Evolutionary conservation across 2,888 invertebrate genomes (phyloP).

Genomic region (Drosophila mimica): DNA sequence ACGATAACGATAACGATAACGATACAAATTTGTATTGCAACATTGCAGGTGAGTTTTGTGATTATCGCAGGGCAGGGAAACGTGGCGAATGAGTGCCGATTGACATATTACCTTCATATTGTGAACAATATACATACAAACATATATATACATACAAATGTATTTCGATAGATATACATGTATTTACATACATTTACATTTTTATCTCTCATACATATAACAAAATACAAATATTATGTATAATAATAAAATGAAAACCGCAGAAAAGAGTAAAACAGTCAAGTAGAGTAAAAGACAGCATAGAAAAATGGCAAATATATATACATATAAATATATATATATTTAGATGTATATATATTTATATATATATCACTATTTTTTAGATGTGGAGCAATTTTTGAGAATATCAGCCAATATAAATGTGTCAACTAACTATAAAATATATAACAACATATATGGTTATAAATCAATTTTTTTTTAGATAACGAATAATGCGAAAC

Average conservation of each 20-base stretch:
- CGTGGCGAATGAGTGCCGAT: slow-evolving; percentile 29
- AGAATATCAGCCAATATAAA: slow-evolving; percentile 22
- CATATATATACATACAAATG: slow-evolving; percentile 24
- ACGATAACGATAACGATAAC: slow-evolving; percentile 29
- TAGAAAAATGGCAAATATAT: slow-evolving; percentile 1
- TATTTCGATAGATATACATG: slow-evolving; percentile 35
- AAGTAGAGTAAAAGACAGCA: not conserved
- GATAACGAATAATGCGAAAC: not conserved
- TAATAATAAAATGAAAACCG: not conserved
- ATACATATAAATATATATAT: slow-evolving; percentile 23
- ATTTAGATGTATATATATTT: slow-evolving; percentile 26
- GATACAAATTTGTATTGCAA: slow-evolving; percentile 32
- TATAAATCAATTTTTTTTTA: slow-evolving; percentile 17
- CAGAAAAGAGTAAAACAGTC: not conserved
- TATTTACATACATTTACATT: slow-evolving; percentile 58
- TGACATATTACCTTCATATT: slow-evolving; percentile 50
- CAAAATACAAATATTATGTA: not conserved
- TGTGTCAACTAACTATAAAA: slow-evolving; percentile 18
- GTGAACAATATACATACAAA: slow-evolving; percentile 38
- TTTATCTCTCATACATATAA: slow-evolving; percentile 31
- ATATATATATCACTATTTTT: slow-evolving; percentile 54
- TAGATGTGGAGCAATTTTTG: slow-evolving; percentile 44
- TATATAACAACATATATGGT: not conserved
- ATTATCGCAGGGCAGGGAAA: slow-evolving; percentile 44
- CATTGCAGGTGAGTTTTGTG: slow-evolving; percentile 58